These are phyloP conservation scores for Orthonychiurus folsomi DNA, from an alignment of 2,888 invertebrate species.

Conservation along the genomic window DNA sequence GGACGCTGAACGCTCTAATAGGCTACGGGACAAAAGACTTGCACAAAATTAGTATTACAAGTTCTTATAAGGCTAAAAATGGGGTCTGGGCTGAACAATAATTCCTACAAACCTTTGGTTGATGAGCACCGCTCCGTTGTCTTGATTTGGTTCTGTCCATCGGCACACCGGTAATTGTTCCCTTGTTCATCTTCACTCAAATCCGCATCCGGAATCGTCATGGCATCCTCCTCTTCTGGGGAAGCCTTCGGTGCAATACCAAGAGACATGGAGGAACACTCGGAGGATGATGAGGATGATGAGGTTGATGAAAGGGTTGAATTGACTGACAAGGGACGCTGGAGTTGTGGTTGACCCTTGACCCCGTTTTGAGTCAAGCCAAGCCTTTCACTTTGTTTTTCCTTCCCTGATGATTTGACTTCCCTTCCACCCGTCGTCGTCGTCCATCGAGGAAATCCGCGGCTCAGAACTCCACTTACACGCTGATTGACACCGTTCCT, in stretches of 20 bases:
- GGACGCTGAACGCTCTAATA: too few species aligned
- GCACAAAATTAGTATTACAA: too few species aligned
- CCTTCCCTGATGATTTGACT: neutral
- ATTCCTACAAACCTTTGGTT: slow-evolving; percentile 2
- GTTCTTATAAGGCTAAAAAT: too few species aligned
- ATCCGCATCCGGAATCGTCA: slow-evolving; percentile 32
- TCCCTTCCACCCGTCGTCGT: slow-evolving; percentile 6
- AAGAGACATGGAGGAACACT: slow-evolving; percentile 43
- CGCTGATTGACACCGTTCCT: slow-evolving; percentile 12
- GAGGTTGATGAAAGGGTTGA: slow-evolving; percentile 59
- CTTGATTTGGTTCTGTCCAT: slow-evolving; percentile 28
- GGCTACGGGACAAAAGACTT: too few species aligned
- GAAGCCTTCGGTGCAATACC: slow-evolving; percentile 76
- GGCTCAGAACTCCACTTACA: slow-evolving; percentile 19
- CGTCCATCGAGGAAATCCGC: slow-evolving; percentile 25
- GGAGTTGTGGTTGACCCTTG: slow-evolving; percentile 32
- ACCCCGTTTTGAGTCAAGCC: neutral
- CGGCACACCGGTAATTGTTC: slow-evolving; percentile 35
- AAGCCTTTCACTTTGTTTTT: neutral
- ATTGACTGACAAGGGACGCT: slow-evolving; percentile 63
- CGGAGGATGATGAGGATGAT: slow-evolving; percentile 44
- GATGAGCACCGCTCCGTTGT: slow-evolving; percentile 34
- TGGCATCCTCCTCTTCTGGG: slow-evolving; percentile 57
- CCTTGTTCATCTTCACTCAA: slow-evolving; percentile 40
- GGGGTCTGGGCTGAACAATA: too few species aligned